Conservation (phyloP, 2,888 invertebrate genomes). For the Rhorus exstirpatorius region DNA sequence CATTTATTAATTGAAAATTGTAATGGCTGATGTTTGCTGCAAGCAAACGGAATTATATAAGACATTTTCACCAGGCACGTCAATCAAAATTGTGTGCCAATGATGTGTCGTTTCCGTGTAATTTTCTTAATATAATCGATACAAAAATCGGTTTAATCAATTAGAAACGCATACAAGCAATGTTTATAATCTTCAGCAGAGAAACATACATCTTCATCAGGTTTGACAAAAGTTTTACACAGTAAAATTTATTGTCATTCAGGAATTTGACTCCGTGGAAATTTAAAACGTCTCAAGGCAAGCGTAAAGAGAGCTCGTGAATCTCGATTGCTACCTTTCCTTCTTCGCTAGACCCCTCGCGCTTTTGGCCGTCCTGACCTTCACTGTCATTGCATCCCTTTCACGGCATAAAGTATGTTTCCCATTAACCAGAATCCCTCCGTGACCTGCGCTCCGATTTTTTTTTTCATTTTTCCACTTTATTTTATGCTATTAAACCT, state of each 20-base stretch:
- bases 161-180: slow-evolving; percentile 49
- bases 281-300: slow-evolving; percentile 2
- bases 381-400: too few relatives aligned
- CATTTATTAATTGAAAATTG: slow-evolving; percentile 77
- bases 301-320: slow-evolving; percentile 28
- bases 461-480: too few relatives aligned
- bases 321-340: slow-evolving; percentile 30
- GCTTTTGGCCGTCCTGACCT: too few relatives aligned
- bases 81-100: slow-evolving; percentile 5
- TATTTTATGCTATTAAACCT: too few relatives aligned
- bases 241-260: too few relatives aligned
- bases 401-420: too few relatives aligned
- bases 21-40: neutral
- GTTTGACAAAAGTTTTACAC: too few relatives aligned
- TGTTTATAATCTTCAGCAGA: neutral
- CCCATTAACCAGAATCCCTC: too few relatives aligned
- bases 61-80: slow-evolving; percentile 12
- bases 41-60: neutral
- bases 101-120: neutral
- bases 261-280: slow-evolving; percentile 1
- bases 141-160: slow-evolving; percentile 41
- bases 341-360: too few relatives aligned
- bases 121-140: neutral
- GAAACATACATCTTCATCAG: neutral
- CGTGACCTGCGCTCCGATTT: too few relatives aligned